These are phyloP conservation scores for Cephus spinipes DNA, from an alignment of 2,888 invertebrate genomes.

Conservation along the genomic window DNA sequence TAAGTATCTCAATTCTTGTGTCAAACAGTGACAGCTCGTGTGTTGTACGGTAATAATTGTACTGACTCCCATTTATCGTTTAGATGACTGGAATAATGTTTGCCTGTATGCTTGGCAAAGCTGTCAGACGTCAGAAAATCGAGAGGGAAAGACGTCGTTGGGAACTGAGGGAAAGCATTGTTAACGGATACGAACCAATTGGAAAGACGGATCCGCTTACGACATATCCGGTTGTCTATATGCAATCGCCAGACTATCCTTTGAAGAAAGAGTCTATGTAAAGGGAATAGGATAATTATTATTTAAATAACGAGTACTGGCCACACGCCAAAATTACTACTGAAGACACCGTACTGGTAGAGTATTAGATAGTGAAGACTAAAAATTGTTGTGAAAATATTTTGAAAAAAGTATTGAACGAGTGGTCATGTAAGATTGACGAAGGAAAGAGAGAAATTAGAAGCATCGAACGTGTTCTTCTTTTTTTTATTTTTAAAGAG, in stretches of 20 bases:
- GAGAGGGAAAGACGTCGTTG: conserved; percentile 78
- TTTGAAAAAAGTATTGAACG: background rate
- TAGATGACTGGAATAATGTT: conserved; percentile 89
- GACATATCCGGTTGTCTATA: conserved; percentile 58
- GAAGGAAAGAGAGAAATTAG: background rate
- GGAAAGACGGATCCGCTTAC: conserved; percentile 58
- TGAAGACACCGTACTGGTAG: background rate
- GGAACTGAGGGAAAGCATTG: conserved; percentile 74
- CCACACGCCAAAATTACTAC: background rate
- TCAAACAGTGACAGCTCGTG: background rate
- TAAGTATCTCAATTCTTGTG: conserved; percentile 51
- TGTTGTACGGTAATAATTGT: background rate
- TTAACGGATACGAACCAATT: conserved; percentile 65
- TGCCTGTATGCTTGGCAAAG: conserved; percentile 88
- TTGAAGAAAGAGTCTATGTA: conserved; percentile 27
- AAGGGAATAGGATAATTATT: background rate
- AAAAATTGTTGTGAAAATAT: background rate
- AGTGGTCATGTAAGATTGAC: background rate
- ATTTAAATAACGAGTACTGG: background rate
- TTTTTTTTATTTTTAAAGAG: background rate
- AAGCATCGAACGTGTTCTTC: background rate
- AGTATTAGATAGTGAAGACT: background rate
- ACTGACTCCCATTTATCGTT: conserved; percentile 31
- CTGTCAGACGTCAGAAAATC: conserved; percentile 83
- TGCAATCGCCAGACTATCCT: conserved; percentile 47